Evolutionary conservation across 2,888 invertebrate genomes (phyloP).

Genomic region (Tiliacea aurago): DNA sequence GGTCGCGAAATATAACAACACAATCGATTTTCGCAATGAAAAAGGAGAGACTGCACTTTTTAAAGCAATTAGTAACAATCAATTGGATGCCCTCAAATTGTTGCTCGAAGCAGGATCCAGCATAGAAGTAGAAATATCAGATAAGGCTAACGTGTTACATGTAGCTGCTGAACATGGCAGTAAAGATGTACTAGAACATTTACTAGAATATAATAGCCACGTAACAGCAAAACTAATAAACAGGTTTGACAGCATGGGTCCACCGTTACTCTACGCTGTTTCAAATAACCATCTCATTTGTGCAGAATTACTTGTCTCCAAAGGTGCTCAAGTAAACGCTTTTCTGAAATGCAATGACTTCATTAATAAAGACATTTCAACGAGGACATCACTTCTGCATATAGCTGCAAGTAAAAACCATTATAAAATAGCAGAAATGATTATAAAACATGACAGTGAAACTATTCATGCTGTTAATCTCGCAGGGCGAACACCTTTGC

Average conservation of each 20-base stretch:
- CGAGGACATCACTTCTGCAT: constrained; percentile 63
- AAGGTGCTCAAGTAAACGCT: constrained; percentile 60
- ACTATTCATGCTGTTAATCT: constrained; percentile 64
- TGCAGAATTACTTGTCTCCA: constrained; percentile 70
- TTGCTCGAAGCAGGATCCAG: constrained; percentile 81
- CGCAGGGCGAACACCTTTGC: constrained; percentile 62
- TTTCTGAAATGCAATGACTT: constrained; percentile 50
- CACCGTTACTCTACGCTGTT: constrained; percentile 66
- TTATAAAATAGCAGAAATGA: constrained; percentile 72
- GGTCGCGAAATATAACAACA: constrained; percentile 66
- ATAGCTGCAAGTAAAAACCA: constrained; percentile 80
- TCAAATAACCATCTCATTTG: constrained; percentile 68
- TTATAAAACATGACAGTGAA: constrained; percentile 75
- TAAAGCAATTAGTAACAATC: constrained; percentile 79
- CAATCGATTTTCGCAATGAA: constrained; percentile 74
- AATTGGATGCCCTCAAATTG: constrained; percentile 77
- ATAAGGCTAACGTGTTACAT: constrained; percentile 83
- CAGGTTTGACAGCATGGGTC: constrained; percentile 39
- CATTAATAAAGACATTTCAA: background rate
- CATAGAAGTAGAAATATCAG: constrained; percentile 79
- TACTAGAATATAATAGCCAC: constrained; percentile 82
- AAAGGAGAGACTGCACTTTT: constrained; percentile 83
- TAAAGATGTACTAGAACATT: constrained; percentile 84
- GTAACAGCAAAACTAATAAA: constrained; percentile 54
- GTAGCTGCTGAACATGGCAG: constrained; percentile 80